Conservation (phyloP, 2,797 vertebrate species). For the Gorsachius magnificus region DNA sequence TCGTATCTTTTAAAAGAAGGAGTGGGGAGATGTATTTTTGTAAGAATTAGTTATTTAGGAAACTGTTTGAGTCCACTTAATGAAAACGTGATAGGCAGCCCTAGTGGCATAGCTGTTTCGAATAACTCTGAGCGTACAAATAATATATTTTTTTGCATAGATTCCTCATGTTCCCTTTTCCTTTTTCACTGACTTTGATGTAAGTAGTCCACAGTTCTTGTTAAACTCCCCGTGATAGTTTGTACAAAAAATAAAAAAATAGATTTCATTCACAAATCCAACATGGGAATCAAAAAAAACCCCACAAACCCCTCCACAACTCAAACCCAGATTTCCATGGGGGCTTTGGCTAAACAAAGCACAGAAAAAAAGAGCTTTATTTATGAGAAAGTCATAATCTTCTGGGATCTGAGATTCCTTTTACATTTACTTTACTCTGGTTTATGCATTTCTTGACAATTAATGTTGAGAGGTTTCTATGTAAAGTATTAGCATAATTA, state of each 20-base stretch:
- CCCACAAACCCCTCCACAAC: accelerated
- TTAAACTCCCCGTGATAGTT: neutral
- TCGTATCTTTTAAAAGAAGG: neutral
- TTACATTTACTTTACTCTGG: neutral
- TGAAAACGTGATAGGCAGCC: neutral
- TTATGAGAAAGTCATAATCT: neutral
- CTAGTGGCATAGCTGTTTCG: neutral
- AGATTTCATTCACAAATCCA: neutral
- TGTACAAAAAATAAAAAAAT: neutral
- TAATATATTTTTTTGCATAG: neutral
- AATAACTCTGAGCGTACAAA: neutral
- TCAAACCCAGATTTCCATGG: neutral
- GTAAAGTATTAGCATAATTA: neutral
- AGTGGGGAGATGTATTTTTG: neutral
- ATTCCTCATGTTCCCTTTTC: neutral
- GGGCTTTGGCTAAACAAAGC: neutral
- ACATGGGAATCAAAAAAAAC: neutral
- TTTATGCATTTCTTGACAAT: neutral
- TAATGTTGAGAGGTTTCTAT: neutral
- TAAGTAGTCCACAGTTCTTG: neutral
- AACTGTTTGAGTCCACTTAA: neutral
- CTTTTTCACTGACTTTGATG: neutral
- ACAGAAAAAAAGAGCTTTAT: neutral
- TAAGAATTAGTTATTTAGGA: neutral
- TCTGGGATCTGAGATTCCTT: neutral